Evolutionary conservation across 1,140 invertebrate species (phyloP).

Genomic region (Lordiphosa clarofinis): DNA sequence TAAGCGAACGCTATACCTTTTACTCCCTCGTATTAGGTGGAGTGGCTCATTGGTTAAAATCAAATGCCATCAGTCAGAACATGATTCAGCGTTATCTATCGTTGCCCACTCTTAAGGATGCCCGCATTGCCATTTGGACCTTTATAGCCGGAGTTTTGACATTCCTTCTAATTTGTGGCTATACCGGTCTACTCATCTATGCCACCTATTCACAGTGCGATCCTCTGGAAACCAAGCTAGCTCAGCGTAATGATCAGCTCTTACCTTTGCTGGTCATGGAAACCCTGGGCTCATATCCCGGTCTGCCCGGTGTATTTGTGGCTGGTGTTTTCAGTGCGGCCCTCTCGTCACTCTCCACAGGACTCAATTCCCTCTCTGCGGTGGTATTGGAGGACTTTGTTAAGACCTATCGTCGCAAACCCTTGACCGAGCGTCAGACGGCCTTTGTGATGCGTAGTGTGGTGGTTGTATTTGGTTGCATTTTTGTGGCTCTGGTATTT

Average conservation of each 20-base stretch:
- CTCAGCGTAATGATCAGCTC: conserved; percentile 87
- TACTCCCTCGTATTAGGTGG: conserved; percentile 89
- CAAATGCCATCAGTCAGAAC: conserved; percentile 90
- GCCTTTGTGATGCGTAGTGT: conserved; percentile 86
- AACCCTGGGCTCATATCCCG: conserved; percentile 86
- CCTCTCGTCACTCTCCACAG: conserved; percentile 92
- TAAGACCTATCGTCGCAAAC: conserved; percentile 83
- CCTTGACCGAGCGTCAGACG: conserved; percentile 83
- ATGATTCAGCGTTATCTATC: conserved; percentile 90
- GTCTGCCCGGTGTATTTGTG: conserved; percentile 90
- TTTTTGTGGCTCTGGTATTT: conserved; percentile 84
- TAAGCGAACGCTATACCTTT: conserved; percentile 86
- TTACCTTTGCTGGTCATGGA: conserved; percentile 90
- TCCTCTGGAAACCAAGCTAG: conserved; percentile 88
- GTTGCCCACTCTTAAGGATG: conserved; percentile 84
- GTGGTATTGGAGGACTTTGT: conserved; percentile 92
- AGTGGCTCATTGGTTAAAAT: conserved; percentile 90
- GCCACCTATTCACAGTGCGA: conserved; percentile 92
- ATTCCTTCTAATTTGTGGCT: conserved; percentile 84
- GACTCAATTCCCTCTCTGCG: conserved; percentile 94
- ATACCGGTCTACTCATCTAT: conserved; percentile 90
- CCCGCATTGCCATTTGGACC: conserved; percentile 86
- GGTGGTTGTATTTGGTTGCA: conserved; percentile 84
- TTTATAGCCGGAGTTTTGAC: conserved; percentile 86
- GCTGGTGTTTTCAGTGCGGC: conserved; percentile 93